Base-by-base conservation (phyloP, 2,888 invertebrate genomes). In the Pollenia amentaria region DNA sequence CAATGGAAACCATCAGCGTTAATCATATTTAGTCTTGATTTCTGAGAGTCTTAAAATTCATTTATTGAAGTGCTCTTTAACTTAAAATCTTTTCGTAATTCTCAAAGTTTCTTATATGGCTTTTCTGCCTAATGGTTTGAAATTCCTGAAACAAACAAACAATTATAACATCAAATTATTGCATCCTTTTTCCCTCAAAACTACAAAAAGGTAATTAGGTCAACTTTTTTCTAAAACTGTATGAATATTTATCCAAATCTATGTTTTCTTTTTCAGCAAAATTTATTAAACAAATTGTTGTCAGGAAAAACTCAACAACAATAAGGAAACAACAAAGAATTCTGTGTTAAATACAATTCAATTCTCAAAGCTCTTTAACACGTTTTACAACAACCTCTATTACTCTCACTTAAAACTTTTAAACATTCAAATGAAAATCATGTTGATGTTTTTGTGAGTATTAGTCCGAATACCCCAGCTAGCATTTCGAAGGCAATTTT, bases 281-380 rank as follows among this genome's bases (percentile, higher is more conserved):
- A 79, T 42, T 73, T 73, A 38, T 67, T 51, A 42, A 60, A 42
- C 38, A 73, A 55, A 73, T 51, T 62, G 51, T 44, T 46, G 55
- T 38, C 64, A 51, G 8, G 10, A 14, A 53, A 53, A 53, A 42
- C 14, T 18, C 29, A 14, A 9, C 42, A 21, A 46, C 16, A 46
- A 55, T 38, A 40, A 46, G 11, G 7, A 60, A 18, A 53, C 18
- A 73, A 55, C 18, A 44, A 65, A 55, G 40, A 42, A 64, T 8
- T 62, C 29, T 70, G 62, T 29, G 18, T 53, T 48, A 62, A 79
- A 70, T 44, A 62, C 38, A 72, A 55, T 76, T 60, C 51, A 78
- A 73, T 53, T 53, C 46, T n/a, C 67, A 2, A 16, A 76, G 60
- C 73, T 78, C 73, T 73, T 78, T 73, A 79, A 73, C 84, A 78